Conservation (phyloP, 2,113 vertebrate genomes). For the Bostrychus sinensis region DNA sequence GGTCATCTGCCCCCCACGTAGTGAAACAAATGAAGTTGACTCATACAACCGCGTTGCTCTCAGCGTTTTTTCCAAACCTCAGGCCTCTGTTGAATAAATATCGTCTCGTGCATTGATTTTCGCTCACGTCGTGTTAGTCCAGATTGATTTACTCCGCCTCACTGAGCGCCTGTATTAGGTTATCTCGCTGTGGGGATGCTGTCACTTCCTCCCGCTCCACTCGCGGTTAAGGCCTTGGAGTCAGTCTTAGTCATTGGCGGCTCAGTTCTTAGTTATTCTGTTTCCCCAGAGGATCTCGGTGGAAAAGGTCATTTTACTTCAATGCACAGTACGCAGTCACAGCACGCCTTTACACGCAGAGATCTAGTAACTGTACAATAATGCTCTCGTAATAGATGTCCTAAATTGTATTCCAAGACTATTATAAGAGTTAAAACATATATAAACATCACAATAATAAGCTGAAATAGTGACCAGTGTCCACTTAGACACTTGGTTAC, state of each 20-base stretch:
- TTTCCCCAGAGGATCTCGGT: conserved; percentile 34
- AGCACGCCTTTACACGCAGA: conserved; percentile 16
- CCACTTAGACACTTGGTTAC: too few relatives aligned
- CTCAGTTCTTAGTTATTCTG: conserved; percentile 48
- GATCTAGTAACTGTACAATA: not conserved
- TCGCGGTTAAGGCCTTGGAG: conserved; percentile 30
- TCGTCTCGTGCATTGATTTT: conserved; percentile 62
- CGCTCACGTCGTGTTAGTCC: conserved; percentile 52
- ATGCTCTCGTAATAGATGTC: too few relatives aligned
- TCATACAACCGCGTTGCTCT: conserved; percentile 5
- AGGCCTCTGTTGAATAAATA: conserved; percentile 35
- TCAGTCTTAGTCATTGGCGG: conserved; percentile 45
- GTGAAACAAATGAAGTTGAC: conserved; percentile 5
- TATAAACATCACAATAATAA: too few relatives aligned
- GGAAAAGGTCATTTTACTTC: conserved; percentile 57
- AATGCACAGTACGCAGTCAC: conserved; percentile 17
- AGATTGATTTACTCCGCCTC: conserved; percentile 59
- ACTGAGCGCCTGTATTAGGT: conserved; percentile 45
- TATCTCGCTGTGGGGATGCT: conserved; percentile 27
- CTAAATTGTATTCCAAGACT: too few relatives aligned
- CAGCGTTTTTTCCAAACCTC: conserved; percentile 16
- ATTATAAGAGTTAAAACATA: too few relatives aligned
- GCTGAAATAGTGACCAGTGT: too few relatives aligned
- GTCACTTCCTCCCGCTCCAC: conserved; percentile 28
- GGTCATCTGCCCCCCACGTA: not conserved